These are phyloP conservation scores for Adrianichthys oophorus DNA, from an alignment of 2,797 vertebrate genomes.

Conservation along the genomic window DNA sequence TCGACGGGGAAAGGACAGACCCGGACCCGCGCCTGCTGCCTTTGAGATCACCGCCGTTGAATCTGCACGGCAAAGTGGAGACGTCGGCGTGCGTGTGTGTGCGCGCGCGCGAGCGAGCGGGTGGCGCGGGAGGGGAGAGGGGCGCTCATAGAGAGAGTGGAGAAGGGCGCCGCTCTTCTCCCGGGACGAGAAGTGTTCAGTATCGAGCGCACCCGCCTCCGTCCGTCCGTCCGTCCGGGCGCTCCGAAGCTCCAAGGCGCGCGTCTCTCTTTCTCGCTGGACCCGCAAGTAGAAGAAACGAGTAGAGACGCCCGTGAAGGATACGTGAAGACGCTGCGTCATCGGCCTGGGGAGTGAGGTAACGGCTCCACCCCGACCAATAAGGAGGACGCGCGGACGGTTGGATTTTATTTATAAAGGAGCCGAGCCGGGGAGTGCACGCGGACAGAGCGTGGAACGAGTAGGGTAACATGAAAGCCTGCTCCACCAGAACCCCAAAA, in stretches of 20 bases:
- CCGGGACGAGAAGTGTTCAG: conserved; percentile 61
- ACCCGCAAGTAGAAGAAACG: conserved; percentile 79
- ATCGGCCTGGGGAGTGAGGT: conserved; percentile 86
- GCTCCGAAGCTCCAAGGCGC: conserved; percentile 18
- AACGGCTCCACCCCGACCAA: conserved; percentile 88
- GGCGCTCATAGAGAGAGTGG: conserved; percentile 6
- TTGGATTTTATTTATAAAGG: conserved; percentile 67
- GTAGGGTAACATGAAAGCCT: conserved; percentile 40
- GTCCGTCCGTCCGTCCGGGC: conserved; percentile 35
- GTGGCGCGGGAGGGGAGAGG: conserved; percentile 19
- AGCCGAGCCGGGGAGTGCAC: conserved; percentile 19
- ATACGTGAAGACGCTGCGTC: conserved; percentile 97
- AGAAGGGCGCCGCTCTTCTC: conserved; percentile 63
- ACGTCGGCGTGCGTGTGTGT: conserved; percentile 37
- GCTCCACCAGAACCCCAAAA: conserved; percentile 13
- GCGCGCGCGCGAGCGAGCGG: conserved; percentile 22
- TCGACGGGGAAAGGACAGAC: conserved; percentile 45
- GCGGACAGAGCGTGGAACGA: conserved; percentile 31
- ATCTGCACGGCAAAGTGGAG: conserved; percentile 60
- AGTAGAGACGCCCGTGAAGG: conserved; percentile 95
- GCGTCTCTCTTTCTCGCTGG: conserved; percentile 43
- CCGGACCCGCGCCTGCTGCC: conserved; percentile 49
- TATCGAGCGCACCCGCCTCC: conserved; percentile 48
- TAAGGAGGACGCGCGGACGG: conserved; percentile 77
- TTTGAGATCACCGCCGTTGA: conserved; percentile 59